Evolutionary conservation across 2,797 vertebrate species (phyloP).

Genomic region (Girardinus metallicus): DNA sequence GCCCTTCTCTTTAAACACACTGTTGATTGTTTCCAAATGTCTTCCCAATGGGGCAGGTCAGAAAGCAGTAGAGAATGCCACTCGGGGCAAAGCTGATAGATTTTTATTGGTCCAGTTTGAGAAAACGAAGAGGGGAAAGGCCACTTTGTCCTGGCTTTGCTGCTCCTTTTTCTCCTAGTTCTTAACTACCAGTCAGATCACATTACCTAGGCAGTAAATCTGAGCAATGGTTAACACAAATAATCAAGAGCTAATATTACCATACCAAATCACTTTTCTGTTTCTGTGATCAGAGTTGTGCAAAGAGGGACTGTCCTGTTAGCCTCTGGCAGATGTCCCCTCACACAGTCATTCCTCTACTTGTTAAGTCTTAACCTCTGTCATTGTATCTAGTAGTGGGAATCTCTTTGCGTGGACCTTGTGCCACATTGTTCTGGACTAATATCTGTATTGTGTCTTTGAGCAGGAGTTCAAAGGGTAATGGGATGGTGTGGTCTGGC

Average conservation of each 20-base stretch:
- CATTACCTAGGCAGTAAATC: constrained; percentile 81
- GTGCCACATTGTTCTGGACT: constrained; percentile 40
- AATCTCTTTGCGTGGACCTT: constrained; percentile 15
- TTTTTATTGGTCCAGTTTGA: constrained; percentile 84
- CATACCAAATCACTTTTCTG: constrained; percentile 70
- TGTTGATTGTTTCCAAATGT: constrained; percentile 97
- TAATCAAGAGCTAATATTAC: constrained; percentile 78
- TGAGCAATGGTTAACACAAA: constrained; percentile 77
- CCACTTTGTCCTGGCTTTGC: constrained; percentile 73
- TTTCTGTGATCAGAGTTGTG: constrained; percentile 72
- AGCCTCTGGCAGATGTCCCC: constrained; percentile 46
- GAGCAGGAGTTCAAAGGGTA: constrained; percentile 62
- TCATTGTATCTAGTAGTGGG: constrained; percentile 25
- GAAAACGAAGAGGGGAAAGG: constrained; percentile 67
- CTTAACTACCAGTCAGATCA: constrained; percentile 81
- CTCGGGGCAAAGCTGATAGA: constrained; percentile 59
- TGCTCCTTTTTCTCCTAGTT: constrained; percentile 76
- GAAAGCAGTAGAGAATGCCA: constrained; percentile 59
- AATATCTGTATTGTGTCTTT: constrained; percentile 37
- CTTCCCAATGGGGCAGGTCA: constrained; percentile 73
- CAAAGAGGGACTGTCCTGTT: constrained; percentile 61
- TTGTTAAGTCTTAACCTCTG: constrained; percentile 32
- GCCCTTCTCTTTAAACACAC: constrained; percentile 84
- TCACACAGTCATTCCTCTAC: constrained; percentile 41
- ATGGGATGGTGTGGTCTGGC: constrained; percentile 61